Percentiles rank a stretch among this genome's conserved stretches.
Conservation (phyloP, 2,888 invertebrate genomes). For the Malthinus flaveolus region DNA sequence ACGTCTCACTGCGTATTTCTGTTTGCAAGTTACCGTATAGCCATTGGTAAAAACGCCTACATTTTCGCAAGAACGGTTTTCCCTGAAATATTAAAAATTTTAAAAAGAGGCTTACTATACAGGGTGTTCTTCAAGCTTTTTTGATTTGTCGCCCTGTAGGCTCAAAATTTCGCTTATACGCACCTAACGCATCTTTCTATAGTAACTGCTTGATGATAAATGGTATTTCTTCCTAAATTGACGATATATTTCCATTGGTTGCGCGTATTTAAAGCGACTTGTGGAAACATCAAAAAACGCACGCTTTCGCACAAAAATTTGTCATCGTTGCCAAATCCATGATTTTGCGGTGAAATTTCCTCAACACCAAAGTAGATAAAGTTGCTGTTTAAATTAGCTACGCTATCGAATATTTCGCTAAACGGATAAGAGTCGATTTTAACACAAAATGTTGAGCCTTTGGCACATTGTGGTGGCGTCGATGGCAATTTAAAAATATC, state of each 20-base stretch:
- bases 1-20: constrained; percentile 62
- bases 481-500: background rate
- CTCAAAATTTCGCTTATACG: constrained; percentile 47
- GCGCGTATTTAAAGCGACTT: constrained; percentile 61
- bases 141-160: too few species aligned
- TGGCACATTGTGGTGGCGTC: constrained; percentile 39
- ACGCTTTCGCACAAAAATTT: constrained; percentile 42
- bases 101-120: background rate
- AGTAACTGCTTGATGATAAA: constrained; percentile 68
- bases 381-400: background rate
- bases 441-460: constrained; percentile 54
- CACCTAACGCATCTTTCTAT: constrained; percentile 73
- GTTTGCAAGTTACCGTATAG: constrained; percentile 59
- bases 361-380: constrained; percentile 39
- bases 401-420: constrained; percentile 38
- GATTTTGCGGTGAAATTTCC: constrained; percentile 36
- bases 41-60: constrained; percentile 54
- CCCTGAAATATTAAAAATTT: constrained; percentile 44
- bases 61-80: constrained; percentile 55
- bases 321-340: constrained; percentile 40
- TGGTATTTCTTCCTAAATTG: constrained; percentile 62
- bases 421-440: constrained; percentile 54
- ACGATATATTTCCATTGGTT: constrained; percentile 70
- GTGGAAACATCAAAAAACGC: constrained; percentile 63
- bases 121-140: background rate